Evolutionary conservation across 2,113 vertebrate genomes (phyloP), one percentile per base, ranked within the genome.

Genomic region (Corythornis cristatus): DNA sequence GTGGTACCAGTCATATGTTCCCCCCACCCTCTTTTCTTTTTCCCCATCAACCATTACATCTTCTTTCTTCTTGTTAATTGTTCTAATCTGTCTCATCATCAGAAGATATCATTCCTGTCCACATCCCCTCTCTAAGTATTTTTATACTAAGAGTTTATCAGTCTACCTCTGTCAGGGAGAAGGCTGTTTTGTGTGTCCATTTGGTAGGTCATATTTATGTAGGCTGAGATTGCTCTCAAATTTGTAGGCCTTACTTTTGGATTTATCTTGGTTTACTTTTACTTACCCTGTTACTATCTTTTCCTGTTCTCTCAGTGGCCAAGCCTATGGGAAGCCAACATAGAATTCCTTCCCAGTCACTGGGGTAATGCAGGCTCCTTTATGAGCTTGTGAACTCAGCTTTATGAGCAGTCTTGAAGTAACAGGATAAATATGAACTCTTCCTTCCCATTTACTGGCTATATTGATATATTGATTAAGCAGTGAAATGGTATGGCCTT

Each of bases 211-310:
- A 0, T 57, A 56, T 89, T 93, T 95, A 68, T 19, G 73, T 19
- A 74, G 95, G 89, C 80, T 92, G 77, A 86, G 70, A 67, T n/a
- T 87, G 35, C 54, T 57, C 46, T 91, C 58, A 26, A 62, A 75
- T 85, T 65, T 76, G 37, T 43, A 83, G 33, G 33, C 56, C 88
- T 92, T 70, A 22, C 26, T 88, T 78, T 66, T 89, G 87, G 78
- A 87, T 90, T 88, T 65, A 61, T 76, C 78, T 90, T 58, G 56
- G 17, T 88, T 91, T 83, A 88, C 74, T 85, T 73, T 76, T 72
- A 26, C 74, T 95, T 83, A 83, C n/a, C 18, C 40, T 83, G 26
- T 85, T 84, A 40, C 70, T 87, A n/a, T 57, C 57, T 89, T 84
- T 94, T 96, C 81, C 61, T 82, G 71, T 83, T 82, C 29, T 89